These are phyloP conservation scores for Petrocephalus sullivani DNA, from an alignment of 2,797 vertebrate genomes.

Conservation along the genomic window DNA sequence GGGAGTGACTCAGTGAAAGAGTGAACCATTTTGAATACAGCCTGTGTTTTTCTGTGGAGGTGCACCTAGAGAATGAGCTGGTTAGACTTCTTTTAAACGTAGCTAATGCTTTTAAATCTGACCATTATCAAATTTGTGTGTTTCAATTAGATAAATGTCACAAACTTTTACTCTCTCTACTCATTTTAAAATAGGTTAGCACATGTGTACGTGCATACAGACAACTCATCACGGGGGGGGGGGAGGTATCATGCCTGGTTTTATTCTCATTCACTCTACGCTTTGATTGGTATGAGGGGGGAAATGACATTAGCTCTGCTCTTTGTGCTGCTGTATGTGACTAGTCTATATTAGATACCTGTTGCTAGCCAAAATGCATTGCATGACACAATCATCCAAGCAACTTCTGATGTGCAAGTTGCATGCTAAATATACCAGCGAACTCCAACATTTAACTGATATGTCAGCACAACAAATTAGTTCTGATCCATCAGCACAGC, in stretches of 20 bases:
- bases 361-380: not conserved
- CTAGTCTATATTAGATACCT: not conserved
- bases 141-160: not conserved
- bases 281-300: not conserved
- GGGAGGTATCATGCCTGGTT: not conserved
- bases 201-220: not conserved
- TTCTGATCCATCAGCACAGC: not conserved
- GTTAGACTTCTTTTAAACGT: not conserved
- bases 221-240: not conserved
- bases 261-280: not conserved
- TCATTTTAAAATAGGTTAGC: not conserved
- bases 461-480: not conserved
- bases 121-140: not conserved
- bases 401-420: not conserved
- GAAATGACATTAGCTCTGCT: not conserved
- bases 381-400: not conserved
- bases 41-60: not conserved
- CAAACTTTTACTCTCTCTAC: not conserved
- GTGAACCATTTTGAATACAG: not conserved
- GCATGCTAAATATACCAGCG: not conserved
- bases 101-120: not conserved
- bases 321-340: not conserved
- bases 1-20: not conserved
- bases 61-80: not conserved
- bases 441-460: not conserved